A percentile compares a stretch with the other conserved stretches of the same genome.
phyloP scores from a whole-genome alignment of 2,113 vertebrate genomes.

The Spea bombifrons region DNA sequence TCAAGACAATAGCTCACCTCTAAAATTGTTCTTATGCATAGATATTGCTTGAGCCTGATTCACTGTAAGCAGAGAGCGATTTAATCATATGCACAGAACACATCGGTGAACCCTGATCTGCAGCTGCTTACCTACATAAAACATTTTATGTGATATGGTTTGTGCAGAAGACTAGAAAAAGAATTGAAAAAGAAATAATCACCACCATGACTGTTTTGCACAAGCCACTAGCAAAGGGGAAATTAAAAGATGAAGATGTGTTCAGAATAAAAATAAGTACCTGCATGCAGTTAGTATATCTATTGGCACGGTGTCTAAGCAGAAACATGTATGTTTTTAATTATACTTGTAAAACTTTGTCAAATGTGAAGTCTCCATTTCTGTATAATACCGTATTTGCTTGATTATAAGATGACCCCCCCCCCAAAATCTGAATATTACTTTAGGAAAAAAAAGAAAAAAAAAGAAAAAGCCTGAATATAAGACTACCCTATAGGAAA shows the following conservation, averaged over 20 bases:
- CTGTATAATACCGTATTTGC: too few relatives aligned
- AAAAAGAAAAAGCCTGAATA: too few relatives aligned
- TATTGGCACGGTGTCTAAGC: too few relatives aligned
- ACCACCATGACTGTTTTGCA: slow-evolving; percentile 1
- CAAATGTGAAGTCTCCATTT: too few relatives aligned
- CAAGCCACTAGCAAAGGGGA: slow-evolving; percentile 1
- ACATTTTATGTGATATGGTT: slow-evolving; percentile 37
- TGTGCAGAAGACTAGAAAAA: slow-evolving; percentile 28
- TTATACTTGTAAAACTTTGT: too few relatives aligned
- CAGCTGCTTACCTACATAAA: slow-evolving; percentile 46
- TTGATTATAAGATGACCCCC: too few relatives aligned
- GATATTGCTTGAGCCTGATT: slow-evolving; percentile 38
- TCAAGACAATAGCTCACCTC: slow-evolving; percentile 47
- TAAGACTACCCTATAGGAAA: too few relatives aligned
- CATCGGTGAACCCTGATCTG: slow-evolving; percentile 43
- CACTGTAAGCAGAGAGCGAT: slow-evolving; percentile 38
- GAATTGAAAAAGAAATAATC: slow-evolving; percentile 31
- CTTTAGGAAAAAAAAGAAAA: too few relatives aligned
- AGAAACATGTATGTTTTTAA: too few relatives aligned
- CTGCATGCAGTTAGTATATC: background rate
- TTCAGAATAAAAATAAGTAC: slow-evolving; percentile 11
- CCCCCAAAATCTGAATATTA: too few relatives aligned
- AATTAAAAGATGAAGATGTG: slow-evolving; percentile 22
- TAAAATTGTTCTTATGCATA: slow-evolving; percentile 41
- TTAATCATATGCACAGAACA: slow-evolving; percentile 46